Conservation (phyloP, 1,140 invertebrate species). For the Kradibia gibbosae region DNA sequence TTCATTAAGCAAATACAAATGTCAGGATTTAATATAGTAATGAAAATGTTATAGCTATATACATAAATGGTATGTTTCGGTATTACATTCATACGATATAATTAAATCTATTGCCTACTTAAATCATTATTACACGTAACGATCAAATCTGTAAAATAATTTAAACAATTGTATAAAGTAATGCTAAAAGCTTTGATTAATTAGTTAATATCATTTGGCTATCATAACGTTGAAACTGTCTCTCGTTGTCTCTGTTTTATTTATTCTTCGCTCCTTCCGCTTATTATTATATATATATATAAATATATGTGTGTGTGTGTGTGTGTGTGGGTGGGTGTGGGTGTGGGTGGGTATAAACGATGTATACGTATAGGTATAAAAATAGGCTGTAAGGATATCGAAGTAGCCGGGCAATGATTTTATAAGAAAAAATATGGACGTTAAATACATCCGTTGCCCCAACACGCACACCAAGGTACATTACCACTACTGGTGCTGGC, state of each 20-base stretch:
- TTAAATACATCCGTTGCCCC: conserved; percentile 87
- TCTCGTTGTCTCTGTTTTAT: too few relatives aligned
- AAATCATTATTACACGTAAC: neutral
- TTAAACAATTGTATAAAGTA: neutral
- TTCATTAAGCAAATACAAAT: neutral
- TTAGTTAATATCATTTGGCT: neutral
- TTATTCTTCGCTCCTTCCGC: too few relatives aligned
- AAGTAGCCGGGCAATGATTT: neutral
- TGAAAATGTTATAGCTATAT: conserved; percentile 8
- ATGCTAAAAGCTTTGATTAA: neutral
- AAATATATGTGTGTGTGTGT: too few relatives aligned
- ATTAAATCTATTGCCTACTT: neutral
- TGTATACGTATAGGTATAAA: neutral
- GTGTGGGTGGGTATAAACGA: neutral
- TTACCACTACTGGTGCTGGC: conserved; percentile 78
- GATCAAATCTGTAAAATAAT: neutral
- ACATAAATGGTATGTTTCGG: neutral
- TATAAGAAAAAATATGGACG: neutral
- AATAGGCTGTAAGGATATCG: neutral
- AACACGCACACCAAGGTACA: conserved; percentile 90
- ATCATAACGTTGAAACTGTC: neutral
- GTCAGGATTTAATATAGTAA: neutral
- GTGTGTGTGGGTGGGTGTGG: too few relatives aligned
- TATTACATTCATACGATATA: neutral
- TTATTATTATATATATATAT: too few relatives aligned